phyloP scores from a whole-genome alignment of 2,888 invertebrate genomes.

The Nephrotoma guestfalica region DNA sequence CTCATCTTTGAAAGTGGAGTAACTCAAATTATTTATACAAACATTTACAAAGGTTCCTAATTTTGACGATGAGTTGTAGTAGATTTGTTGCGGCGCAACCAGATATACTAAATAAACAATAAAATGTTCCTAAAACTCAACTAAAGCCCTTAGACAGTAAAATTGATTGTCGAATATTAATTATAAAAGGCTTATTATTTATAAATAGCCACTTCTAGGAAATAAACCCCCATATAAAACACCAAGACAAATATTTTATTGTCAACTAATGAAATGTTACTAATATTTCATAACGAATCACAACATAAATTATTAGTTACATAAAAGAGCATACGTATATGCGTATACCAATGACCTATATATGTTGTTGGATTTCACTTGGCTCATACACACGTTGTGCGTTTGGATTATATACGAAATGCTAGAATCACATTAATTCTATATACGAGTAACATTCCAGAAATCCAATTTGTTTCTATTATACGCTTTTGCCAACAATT shows the following conservation, averaged over 20 bases:
- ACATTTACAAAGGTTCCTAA: too few relatives aligned
- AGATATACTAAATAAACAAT: too few relatives aligned
- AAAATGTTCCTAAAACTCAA: too few relatives aligned
- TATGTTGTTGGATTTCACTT: background rate
- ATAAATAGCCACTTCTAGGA: background rate
- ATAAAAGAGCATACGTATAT: background rate
- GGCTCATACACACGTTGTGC: background rate
- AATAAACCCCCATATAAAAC: background rate
- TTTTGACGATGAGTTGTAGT: too few relatives aligned
- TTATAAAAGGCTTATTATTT: background rate
- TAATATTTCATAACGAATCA: background rate
- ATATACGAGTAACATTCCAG: background rate
- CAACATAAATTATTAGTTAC: background rate
- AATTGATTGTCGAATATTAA: too few relatives aligned
- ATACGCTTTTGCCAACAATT: background rate
- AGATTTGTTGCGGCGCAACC: too few relatives aligned
- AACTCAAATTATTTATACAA: too few relatives aligned
- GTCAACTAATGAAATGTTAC: background rate
- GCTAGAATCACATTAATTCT: background rate
- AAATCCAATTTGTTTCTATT: background rate
- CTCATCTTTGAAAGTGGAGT: too few relatives aligned
- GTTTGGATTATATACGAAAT: background rate
- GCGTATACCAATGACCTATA: background rate
- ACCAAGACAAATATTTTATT: background rate
- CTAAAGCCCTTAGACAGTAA: too few relatives aligned